Evolutionary conservation across 2,888 invertebrate species (phyloP), one percentile per base, ranked within the genome.

Genomic region (Hirtodrosophila trivittata): DNA sequence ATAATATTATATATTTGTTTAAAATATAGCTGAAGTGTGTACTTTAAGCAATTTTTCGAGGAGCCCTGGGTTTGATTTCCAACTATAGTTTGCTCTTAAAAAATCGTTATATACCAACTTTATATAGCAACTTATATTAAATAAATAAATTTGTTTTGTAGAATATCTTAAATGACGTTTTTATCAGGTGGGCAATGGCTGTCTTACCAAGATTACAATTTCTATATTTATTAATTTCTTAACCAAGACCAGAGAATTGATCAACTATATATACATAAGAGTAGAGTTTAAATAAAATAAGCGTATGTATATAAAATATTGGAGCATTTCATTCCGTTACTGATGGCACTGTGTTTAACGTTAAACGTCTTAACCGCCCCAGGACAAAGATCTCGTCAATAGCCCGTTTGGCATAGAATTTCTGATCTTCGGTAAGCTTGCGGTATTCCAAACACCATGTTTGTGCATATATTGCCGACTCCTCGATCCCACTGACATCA

Each of bases 361-460:
- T 78, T 26, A 78, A 46, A 1, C 85, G 82, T n/a, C 82, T 49
- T 9, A 78, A 54, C 1, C 78, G 63, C 0, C 78, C 85, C 7
- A 72, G 32, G 6, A 84, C 82, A 45, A 78, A 74, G n/a, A 84
- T 84, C 37, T 78, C 78, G 63, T 78, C 77, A 43, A 84, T 84
- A 4, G 78, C 85, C 14, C 75, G 55, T 42, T 84, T 84, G 26
- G 78, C 78, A 47, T 67, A 84, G 47, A 78, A 84, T 14, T 84
- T 77, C 39, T 78, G 78, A 13, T 78, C 78, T 13, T 84, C 85
- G 16, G 70, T 81, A 0, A 84, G 58, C 12, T 78, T 78, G 12
- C 82, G 85, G 41, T 74, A 78, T 35, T 78, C 85, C 13, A 84
- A 54, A 1, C 71, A 81, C 78, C 78, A 78, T 5, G 77, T 81